Percentiles rank a stretch among this genome's conserved stretches.
Evolutionary conservation across 1,140 invertebrate species (phyloP).

Genomic region (Scaptomyza montana): DNA sequence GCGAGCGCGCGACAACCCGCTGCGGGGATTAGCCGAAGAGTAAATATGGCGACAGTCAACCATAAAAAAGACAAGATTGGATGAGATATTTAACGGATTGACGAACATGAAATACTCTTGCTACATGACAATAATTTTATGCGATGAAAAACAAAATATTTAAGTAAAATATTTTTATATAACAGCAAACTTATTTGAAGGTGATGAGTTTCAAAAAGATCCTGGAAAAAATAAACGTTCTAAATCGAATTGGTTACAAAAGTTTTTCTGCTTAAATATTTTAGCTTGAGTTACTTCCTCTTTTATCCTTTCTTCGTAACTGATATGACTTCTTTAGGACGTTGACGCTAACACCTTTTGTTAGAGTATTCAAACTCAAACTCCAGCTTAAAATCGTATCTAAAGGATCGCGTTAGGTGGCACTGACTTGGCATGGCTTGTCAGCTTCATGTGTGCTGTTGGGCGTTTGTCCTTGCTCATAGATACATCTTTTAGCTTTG

Average conservation of each 20-base stretch:
- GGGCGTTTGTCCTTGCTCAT: no score
- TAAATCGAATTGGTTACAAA: no score
- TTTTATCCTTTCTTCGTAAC: no score
- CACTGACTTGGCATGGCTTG: constrained; percentile 76
- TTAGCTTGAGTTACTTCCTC: no score
- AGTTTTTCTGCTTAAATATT: no score
- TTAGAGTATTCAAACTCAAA: constrained; percentile 20
- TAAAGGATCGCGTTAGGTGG: constrained; percentile 62
- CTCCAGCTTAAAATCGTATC: constrained; percentile 33
- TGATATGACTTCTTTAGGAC: no score
- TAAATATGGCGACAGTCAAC: constrained; percentile 77
- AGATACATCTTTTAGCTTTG: constrained; percentile 7
- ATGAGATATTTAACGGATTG: neutral
- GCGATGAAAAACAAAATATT: no score
- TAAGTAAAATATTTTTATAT: no score
- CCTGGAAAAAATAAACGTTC: no score
- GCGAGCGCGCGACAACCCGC: constrained; percentile 68
- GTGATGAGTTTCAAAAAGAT: no score
- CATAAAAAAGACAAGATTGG: neutral
- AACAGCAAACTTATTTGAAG: no score
- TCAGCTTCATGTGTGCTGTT: constrained; percentile 63
- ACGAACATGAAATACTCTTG: constrained; percentile 2
- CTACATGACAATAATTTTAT: no score
- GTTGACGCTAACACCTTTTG: neutral
- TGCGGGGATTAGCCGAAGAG: constrained; percentile 74